Percentiles rank a stretch among this genome's conserved stretches.
Evolutionary conservation across 2,888 invertebrate genomes (phyloP).

Genomic region (Netelia fuscicornis): DNA sequence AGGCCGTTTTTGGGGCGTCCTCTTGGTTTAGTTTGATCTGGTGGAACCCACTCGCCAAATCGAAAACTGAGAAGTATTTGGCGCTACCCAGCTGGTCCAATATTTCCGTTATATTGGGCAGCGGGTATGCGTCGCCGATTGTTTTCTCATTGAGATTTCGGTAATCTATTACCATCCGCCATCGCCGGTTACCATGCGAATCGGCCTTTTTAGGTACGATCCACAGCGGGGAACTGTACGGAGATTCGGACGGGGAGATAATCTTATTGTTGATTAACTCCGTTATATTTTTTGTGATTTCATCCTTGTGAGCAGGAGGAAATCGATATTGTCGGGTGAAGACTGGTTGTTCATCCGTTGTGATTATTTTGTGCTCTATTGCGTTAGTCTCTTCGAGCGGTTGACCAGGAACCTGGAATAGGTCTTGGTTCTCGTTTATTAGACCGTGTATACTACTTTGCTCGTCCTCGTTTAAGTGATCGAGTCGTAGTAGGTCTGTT

Average conservation of each 20-base stretch:
- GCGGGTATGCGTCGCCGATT: slow-evolving; percentile 22
- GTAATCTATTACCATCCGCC: too few relatives aligned
- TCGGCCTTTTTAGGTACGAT: too few relatives aligned
- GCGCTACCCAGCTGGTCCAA: too few relatives aligned
- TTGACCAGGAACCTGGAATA: slow-evolving; percentile 1
- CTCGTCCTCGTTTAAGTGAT: too few relatives aligned
- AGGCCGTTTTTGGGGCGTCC: slow-evolving; percentile 29
- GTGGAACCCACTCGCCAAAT: neutral
- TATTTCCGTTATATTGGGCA: neutral
- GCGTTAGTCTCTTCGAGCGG: neutral
- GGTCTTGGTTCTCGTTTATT: neutral
- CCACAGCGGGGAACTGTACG: neutral
- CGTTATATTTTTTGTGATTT: neutral
- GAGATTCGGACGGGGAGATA: neutral
- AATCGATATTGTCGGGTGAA: slow-evolving; percentile 35
- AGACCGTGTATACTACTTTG: too few relatives aligned
- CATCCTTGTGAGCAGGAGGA: slow-evolving; percentile 34
- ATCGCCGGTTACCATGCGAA: too few relatives aligned
- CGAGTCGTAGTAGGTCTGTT: too few relatives aligned
- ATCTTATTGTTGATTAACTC: neutral
- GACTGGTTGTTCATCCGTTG: slow-evolving; percentile 30
- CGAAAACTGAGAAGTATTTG: too few relatives aligned
- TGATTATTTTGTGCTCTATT: slow-evolving; percentile 16
- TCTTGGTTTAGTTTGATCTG: neutral
- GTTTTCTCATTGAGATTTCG: too few relatives aligned